phyloP scores from a whole-genome alignment of 2,797 vertebrate genomes.

The Amphiprion clarkii region DNA sequence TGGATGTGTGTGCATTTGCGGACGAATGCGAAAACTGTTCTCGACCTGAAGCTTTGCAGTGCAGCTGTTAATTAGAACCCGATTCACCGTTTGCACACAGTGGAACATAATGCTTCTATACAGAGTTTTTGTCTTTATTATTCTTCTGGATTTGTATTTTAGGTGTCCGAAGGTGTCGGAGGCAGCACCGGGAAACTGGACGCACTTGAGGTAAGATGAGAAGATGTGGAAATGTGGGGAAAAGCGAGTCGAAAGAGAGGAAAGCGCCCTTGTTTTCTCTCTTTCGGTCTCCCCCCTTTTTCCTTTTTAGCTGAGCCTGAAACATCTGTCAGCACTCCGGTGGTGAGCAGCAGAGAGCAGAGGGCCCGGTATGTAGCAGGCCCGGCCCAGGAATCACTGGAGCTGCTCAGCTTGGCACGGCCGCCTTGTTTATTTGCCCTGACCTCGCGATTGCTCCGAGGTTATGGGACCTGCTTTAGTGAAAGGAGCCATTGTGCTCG shows the following conservation, averaged over 20 bases:
- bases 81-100: conserved; percentile 39
- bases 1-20: neutral
- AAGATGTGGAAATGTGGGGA: conserved; percentile 52
- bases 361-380: conserved; percentile 88
- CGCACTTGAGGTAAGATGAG: conserved; percentile 36
- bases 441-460: conserved; percentile 90
- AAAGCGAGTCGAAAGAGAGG: conserved; percentile 26
- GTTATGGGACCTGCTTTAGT: conserved; percentile 89
- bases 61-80: conserved; percentile 57
- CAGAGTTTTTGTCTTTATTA: conserved; percentile 26
- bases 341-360: conserved; percentile 83
- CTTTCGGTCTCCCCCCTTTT: conserved; percentile 32
- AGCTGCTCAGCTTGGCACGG: conserved; percentile 92
- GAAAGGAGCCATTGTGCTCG: conserved; percentile 97
- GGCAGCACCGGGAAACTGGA: conserved; percentile 15
- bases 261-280: conserved; percentile 50
- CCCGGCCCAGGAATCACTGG: conserved; percentile 86
- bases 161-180: conserved; percentile 40
- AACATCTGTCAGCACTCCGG: conserved; percentile 96
- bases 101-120: conserved; percentile 20
- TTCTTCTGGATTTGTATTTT: conserved; percentile 34
- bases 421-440: conserved; percentile 97
- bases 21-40: conserved; percentile 7
- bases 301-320: conserved; percentile 86
- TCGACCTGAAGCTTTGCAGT: conserved; percentile 43